Base-by-base conservation (phyloP, 35 echinoderm and acorn worm species). In the Heliocidaris erythrogramma region DNA sequence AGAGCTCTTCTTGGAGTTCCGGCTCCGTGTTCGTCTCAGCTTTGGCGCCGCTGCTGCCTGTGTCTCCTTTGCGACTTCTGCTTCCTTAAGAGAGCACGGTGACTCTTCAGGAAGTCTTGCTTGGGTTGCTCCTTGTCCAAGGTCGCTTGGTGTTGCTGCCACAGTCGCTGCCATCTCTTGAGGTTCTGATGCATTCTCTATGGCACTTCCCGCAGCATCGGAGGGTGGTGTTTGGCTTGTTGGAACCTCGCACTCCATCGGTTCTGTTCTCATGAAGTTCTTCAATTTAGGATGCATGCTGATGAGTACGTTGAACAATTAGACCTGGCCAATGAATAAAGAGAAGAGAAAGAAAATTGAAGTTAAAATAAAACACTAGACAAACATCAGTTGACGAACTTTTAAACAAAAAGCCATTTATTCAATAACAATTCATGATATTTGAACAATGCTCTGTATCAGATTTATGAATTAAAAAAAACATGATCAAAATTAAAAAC, bases 211-310 rank as follows among this genome's bases (percentile, higher is more conserved):
- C 12, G 50, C 91, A 32, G 31, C 87, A 42, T 48, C 87, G 8
- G 49, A 24, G 48, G 48, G 18, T 12, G 48, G 11, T 30, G 48
- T 21, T 52, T 49, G 48, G 47, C 29, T 49, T 48, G 91, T 59
- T 50, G 91, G 49, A 16, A 92, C 49, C 29, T 92, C 91, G 30
- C 91, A 92, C 29, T 92, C 91, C 91, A 92, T 92, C 48, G 91
- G 48, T 92, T 92, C 91, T 52, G 91, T 50, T 59, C 91, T 35
- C 91, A 92, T 92, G 91, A 92, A 92, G 29, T 32, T 48, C 91
- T 92, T 92, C 91, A 50, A n/a, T 92, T 92, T 92, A 4, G 91
- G 91, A 92, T 92, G 91, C 91, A 92, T 92, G 8, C n/a, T 78
- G 65, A 24, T 27, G 18, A 27, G 27, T n/a, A 78, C 4, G 21